phyloP scores from a whole-genome alignment of 2,888 invertebrate genomes.

The Phyllotreta striolata region DNA sequence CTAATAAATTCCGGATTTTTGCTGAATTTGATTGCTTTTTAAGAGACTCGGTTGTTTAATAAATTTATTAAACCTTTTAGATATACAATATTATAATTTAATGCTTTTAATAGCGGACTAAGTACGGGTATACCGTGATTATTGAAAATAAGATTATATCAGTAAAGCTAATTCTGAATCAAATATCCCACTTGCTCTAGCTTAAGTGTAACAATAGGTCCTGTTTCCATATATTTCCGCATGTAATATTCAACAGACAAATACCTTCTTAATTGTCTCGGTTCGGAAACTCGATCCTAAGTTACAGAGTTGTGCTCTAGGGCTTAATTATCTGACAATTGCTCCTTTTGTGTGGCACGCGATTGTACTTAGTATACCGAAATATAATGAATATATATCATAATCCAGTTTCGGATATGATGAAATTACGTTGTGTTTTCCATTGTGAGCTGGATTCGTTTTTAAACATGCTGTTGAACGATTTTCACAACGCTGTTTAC shows the following conservation, averaged over 20 bases:
- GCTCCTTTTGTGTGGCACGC: constrained; percentile 8
- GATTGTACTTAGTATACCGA: constrained; percentile 16
- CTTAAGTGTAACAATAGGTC: constrained; percentile 1
- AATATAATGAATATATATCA: constrained; percentile 19
- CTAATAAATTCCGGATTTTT: too few relatives aligned
- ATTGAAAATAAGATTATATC: too few relatives aligned
- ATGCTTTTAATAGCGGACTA: too few relatives aligned
- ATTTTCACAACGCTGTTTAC: too few relatives aligned
- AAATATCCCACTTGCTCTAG: neutral
- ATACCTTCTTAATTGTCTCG: constrained; percentile 18
- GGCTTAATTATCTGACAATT: constrained; percentile 27
- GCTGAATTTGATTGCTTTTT: too few relatives aligned
- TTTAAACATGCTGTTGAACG: too few relatives aligned
- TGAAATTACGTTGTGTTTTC: constrained; percentile 7
- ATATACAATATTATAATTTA: too few relatives aligned
- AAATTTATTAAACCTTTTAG: too few relatives aligned
- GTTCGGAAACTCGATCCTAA: constrained; percentile 22
- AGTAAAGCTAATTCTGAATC: too few relatives aligned
- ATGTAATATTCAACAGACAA: constrained; percentile 18
- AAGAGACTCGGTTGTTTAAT: too few relatives aligned
- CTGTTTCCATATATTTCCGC: constrained; percentile 9
- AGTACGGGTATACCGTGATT: too few relatives aligned
- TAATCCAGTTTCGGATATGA: constrained; percentile 12
- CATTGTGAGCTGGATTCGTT: constrained; percentile 1
- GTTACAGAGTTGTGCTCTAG: constrained; percentile 15